Base-by-base conservation (phyloP, 2,888 invertebrate species). In the Apantesis nais region DNA sequence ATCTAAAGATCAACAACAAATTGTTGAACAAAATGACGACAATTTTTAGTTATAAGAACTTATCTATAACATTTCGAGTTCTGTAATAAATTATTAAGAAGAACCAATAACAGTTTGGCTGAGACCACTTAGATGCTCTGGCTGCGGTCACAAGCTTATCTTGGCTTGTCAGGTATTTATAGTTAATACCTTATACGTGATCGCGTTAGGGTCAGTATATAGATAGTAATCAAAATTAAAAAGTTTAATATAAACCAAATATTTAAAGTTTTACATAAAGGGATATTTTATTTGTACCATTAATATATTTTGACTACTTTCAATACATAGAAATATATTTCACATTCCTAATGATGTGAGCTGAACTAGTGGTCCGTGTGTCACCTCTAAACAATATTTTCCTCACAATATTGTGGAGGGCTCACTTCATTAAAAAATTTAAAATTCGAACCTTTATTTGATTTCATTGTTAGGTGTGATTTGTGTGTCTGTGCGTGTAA, bases 371-470 rank as follows among this genome's bases (percentile, higher is more conserved):
- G 66, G 74, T 41, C 85, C 67, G 86, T 90, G 88, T 90, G 82
- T 84, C 79, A 68, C 67, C 67, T 76, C 72, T 80, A 85, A 88
- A 78, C 84, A 82, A 87, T 92, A 91, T 92, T 92, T 93, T 89
- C 89, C 84, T 89, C 89, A 90, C 90, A 90, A 89, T 90, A 92
- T 90, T 89, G 89, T 91, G 87, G 88, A 87, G 88, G 88, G 84
- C 88, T 87, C 88, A 92, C 90, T 94, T 93, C 93, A 93, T 94
- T 94, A 93, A 93, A 92, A 92, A 92, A 88, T 85, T 90, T 90
- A 88, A 92, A 93, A 92, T 91, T 91, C 90, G 86, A 87, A 85
- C 85, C 90, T 89, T 92, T 93, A 92, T 92, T 89, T 88, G 88
- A 86, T 78, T 81, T 86, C 86, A 90, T 93, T 93, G 93, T 93